Base-by-base conservation (phyloP, 2,888 invertebrate species). In the Syritta pipiens region DNA sequence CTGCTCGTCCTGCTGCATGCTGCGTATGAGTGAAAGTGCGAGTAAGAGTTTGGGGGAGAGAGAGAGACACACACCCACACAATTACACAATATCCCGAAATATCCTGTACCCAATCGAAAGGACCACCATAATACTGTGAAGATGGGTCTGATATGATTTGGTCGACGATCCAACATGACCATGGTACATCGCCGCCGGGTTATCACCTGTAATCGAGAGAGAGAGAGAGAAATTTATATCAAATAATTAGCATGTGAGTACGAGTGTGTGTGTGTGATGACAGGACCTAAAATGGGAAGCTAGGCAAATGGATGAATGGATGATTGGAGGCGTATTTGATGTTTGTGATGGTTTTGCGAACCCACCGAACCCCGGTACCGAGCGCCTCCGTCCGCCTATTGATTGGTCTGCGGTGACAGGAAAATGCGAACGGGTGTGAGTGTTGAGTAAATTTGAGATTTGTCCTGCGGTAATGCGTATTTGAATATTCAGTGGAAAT, bases 181-280 rank as follows among this genome's bases (percentile, higher is more conserved):
- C 89, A 83, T 89, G 89, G 82, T 94, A 94, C 94, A 94, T 94
- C 6, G 94, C 94, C 17, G 94, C 94, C 68, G 94, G 94, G 88
- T 94, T 94, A 89, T 94, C 94, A 88, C 94, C 94, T 93, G 91
- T 49, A 87, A 89, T 86, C 85, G n/a, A n/a, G n/a, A n/a, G n/a
- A n/a, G n/a, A n/a, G n/a, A n/a, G n/a, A n/a, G 86, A 75, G 40
- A 59, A 74, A 65, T 67, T 10, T 19, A 62, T 35, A 57, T 44
- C 12, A 72, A 42, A 63, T 59, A 59, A 59, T 60, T 72, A 42
- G 40, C 37, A 20, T 71, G 24, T 9, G n/a, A 67, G 26, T 49
- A 26, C 42, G 32, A 46, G 5, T 7, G 35, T 3, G 2, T 17
- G 44, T 20, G 5, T 4, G 19, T 9, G 22, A 48, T 12, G n/a